Percentiles rank a stretch among this genome's conserved stretches.
Evolutionary conservation across 92 coral and sea anemone genomes (phyloP).

Genomic region (Phenganax stokvisi): DNA sequence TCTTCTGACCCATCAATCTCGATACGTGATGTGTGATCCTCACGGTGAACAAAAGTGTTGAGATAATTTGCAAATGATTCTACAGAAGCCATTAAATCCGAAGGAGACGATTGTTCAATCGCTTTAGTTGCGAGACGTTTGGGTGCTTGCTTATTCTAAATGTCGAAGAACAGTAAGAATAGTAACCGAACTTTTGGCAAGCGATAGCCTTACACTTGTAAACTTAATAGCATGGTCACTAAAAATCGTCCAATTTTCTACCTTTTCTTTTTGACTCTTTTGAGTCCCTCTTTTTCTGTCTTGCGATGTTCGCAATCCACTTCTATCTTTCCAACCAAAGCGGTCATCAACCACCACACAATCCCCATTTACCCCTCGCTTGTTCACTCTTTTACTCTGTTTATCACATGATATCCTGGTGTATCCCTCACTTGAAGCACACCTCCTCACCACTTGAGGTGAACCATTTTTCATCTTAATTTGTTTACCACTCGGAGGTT

Average conservation of each 20-base stretch:
- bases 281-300: constrained; percentile 77
- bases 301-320: constrained; percentile 72
- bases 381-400: not conserved
- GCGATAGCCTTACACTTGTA: not conserved
- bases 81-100: constrained; percentile 71
- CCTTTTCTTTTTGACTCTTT: constrained; percentile 65
- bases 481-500: constrained; percentile 30
- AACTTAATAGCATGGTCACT: not conserved
- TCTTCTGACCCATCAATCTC: constrained; percentile 56
- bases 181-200: not conserved
- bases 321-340: constrained; percentile 60
- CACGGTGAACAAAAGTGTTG: constrained; percentile 72
- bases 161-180: not conserved
- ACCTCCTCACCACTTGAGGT: constrained; percentile 10
- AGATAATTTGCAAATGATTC: constrained; percentile 92
- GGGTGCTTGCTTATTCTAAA: constrained; percentile 9
- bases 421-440: constrained; percentile 24
- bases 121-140: constrained; percentile 16
- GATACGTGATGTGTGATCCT: constrained; percentile 56
- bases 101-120: constrained; percentile 35
- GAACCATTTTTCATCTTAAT: constrained; percentile 36
- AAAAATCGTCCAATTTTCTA: constrained; percentile 2
- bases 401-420: constrained; percentile 1
- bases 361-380: not conserved
- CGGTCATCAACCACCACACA: constrained; percentile 33